Evolutionary conservation across 2,888 invertebrate genomes (phyloP).

Genomic region (Watsonalla cultraria): DNA sequence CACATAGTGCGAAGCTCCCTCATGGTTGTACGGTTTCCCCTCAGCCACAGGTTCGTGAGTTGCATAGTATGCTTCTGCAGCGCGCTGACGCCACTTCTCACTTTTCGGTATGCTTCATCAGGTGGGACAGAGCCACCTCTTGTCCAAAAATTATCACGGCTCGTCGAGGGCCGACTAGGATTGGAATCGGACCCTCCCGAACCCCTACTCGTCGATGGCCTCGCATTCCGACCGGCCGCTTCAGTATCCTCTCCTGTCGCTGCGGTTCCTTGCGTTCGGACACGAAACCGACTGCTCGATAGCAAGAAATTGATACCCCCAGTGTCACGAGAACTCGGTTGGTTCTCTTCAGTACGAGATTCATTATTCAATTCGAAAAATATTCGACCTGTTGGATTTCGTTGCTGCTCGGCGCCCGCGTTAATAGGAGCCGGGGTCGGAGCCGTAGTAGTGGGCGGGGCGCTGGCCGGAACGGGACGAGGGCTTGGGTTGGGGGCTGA

Average conservation of each 20-base stretch:
- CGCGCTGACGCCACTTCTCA: conserved; percentile 53
- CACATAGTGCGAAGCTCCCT: conserved; percentile 81
- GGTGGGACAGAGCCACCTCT: conserved; percentile 44
- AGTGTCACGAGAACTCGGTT: conserved; percentile 23
- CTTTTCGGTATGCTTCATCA: conserved; percentile 61
- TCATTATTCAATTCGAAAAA: conserved; percentile 48
- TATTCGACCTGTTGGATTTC: conserved; percentile 44
- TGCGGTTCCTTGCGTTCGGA: conserved; percentile 43
- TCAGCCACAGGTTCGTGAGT: conserved; percentile 62
- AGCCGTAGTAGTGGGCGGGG: conserved; percentile 9
- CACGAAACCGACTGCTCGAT: conserved; percentile 53
- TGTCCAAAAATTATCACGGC: conserved; percentile 52
- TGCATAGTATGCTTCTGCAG: conserved; percentile 59
- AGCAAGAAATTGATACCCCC: conserved; percentile 42
- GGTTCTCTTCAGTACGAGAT: conserved; percentile 21
- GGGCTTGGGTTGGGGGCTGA: conserved; percentile 8
- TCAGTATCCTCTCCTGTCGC: conserved; percentile 22
- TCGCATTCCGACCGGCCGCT: conserved; percentile 9
- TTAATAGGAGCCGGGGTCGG: conserved; percentile 14
- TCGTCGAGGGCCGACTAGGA: conserved; percentile 48
- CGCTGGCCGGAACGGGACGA: neutral
- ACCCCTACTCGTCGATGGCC: conserved; percentile 6
- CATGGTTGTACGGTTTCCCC: conserved; percentile 62
- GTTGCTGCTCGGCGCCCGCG: conserved; percentile 3
- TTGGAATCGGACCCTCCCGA: conserved; percentile 19